phyloP scores from a whole-genome alignment of 2,113 vertebrate species.

The Oostethus manadensis region DNA sequence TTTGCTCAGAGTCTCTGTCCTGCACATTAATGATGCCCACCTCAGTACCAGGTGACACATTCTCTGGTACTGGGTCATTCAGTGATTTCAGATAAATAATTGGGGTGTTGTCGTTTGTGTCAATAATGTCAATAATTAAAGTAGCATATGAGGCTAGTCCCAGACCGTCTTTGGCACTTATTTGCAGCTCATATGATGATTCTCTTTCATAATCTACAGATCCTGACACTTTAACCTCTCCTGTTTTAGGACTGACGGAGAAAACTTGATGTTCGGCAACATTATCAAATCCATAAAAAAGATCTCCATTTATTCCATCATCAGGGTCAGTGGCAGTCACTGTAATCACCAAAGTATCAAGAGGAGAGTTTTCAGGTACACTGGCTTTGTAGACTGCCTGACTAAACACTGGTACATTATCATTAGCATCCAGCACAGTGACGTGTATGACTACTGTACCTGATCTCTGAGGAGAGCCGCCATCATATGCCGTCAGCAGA shows the following conservation, averaged over 20 bases:
- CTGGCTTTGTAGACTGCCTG: conserved; percentile 50
- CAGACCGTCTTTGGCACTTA: conserved; percentile 60
- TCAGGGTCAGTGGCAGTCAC: conserved; percentile 55
- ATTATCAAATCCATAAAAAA: conserved; percentile 54
- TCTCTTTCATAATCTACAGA: conserved; percentile 29
- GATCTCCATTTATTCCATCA: conserved; percentile 58
- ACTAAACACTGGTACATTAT: conserved; percentile 53
- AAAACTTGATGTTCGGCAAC: conserved; percentile 16
- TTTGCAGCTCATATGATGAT: conserved; percentile 14
- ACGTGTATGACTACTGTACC: conserved; percentile 49
- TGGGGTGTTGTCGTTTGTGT: conserved; percentile 74
- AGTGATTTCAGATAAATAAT: conserved; percentile 63
- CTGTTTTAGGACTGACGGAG: conserved; percentile 9
- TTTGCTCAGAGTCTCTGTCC: conserved; percentile 67
- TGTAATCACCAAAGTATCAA: conserved; percentile 29
- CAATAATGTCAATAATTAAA: conserved; percentile 57
- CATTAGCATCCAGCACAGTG: conserved; percentile 57
- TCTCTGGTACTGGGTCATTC: conserved; percentile 55
- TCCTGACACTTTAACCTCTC: conserved; percentile 14
- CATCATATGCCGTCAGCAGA: conserved; percentile 54
- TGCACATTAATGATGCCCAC: conserved; percentile 71
- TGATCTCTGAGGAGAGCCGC: conserved; percentile 53
- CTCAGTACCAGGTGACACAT: conserved; percentile 57
- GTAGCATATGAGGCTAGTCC: conserved; percentile 52
- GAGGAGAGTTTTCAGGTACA: conserved; percentile 54